Evolutionary conservation across 2,113 vertebrate genomes (phyloP), one percentile per base, ranked within the genome.

Genomic region (Callipepla californica): DNA sequence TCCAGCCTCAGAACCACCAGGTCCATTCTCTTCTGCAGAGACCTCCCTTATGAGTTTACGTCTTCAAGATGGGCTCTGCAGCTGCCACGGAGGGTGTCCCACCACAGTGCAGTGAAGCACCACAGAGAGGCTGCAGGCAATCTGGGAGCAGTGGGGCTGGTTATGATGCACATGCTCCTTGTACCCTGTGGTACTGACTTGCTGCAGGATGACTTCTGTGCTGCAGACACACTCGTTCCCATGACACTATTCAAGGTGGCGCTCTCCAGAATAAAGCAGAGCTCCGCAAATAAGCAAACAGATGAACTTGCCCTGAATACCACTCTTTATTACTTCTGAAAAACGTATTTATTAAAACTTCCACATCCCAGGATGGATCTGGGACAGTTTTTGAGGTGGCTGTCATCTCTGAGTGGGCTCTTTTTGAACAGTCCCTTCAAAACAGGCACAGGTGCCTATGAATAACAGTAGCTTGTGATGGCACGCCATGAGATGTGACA

Each of bases 81-180:
- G 53, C 80, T 90, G 62, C 50, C 2, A 3, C 36, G 68, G 51
- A 86, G 0, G 0, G 12, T 78, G 34, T 12, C 51, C 32, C 8
- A 8, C 42, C 0, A 0, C 0, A 0, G 51, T 44, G 36, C 61
- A 53, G 34, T 1, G 4, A 15, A 2, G 0, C 17, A 44, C 4
- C 80, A 34, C 5, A 3, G 38, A 76, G 32, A 57, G 28, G 16
- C 67, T 76, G 36, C 6, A 4, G 44, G 69, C 50, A 2, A 1
- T 38, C 78, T 2, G 1, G 58, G 57, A 84, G 38, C 42, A 55
- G 44, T 3, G 1, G 47, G 28, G 14, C 38, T 70, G 44, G 17
- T 65, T 36, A 30, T 51, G 44, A 16, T 57, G 11, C 36, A n/a
- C 0, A 7, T 3, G 3, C 5, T 70, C 38, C 30, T 45, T 48